Evolutionary conservation across 2,113 vertebrate species (phyloP).

Genomic region (Phalacrocorax carbo): DNA sequence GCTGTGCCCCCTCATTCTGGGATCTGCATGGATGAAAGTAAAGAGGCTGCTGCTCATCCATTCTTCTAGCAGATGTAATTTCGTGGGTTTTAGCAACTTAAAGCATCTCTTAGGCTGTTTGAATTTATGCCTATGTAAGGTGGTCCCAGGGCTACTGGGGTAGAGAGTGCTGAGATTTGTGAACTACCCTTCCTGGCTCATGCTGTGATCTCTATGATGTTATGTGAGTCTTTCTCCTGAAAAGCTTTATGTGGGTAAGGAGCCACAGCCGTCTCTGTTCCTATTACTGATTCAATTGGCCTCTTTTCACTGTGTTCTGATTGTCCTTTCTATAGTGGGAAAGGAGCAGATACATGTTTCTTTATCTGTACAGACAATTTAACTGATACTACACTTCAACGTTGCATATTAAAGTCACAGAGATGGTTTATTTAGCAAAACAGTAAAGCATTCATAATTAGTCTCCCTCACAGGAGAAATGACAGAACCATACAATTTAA

Average conservation of each 20-base stretch:
- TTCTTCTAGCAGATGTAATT: background rate
- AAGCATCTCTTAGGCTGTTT: background rate
- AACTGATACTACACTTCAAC: background rate
- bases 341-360: background rate
- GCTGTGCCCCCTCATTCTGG: background rate
- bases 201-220: background rate
- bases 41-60: background rate
- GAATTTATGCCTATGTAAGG: background rate
- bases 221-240: background rate
- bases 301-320: background rate
- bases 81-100: background rate
- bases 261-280: background rate
- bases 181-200: background rate
- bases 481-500: background rate
- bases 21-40: background rate
- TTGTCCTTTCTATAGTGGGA: background rate
- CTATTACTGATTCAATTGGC: background rate
- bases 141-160: background rate
- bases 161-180: background rate
- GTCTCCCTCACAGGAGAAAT: background rate
- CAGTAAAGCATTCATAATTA: conserved; percentile 3
- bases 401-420: background rate
- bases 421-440: background rate
- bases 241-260: background rate
- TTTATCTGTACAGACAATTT: background rate